Percentiles rank a stretch among this genome's conserved stretches.
phyloP scores from a whole-genome alignment of 2,113 vertebrate genomes.

The Pygoscelis antarcticus region DNA sequence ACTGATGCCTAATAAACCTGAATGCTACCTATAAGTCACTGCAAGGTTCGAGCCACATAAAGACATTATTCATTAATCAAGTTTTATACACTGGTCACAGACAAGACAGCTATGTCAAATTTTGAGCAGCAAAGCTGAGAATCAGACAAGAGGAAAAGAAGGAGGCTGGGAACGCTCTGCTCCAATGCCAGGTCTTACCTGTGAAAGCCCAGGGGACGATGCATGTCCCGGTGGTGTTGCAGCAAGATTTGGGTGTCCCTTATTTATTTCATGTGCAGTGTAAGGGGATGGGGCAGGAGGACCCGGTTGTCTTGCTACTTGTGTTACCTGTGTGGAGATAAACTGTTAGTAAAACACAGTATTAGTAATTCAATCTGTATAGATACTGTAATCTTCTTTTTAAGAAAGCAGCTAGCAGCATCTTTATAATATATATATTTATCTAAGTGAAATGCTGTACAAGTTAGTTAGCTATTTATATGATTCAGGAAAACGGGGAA shows the following conservation, averaged over 20 bases:
- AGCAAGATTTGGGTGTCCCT: conserved; percentile 92
- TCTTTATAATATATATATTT: background rate
- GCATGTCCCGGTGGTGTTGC: conserved; percentile 93
- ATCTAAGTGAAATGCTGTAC: background rate
- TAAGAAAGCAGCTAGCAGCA: background rate
- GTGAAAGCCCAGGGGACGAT: conserved; percentile 91
- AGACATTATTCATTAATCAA: background rate
- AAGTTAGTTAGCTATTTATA: background rate
- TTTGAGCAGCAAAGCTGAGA: background rate
- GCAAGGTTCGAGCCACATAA: background rate
- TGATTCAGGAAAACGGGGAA: background rate
- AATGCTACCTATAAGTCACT: fast-evolving
- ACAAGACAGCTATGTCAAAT: fast-evolving
- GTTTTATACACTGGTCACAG: background rate
- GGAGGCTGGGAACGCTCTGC: background rate
- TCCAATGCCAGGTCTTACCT: conserved; percentile 85
- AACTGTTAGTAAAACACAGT: conserved; percentile 62
- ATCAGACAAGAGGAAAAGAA: background rate
- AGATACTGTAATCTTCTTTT: background rate
- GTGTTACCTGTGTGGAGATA: conserved; percentile 79
- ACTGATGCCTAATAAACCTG: background rate
- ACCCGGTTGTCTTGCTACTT: conserved; percentile 91
- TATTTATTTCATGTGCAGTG: conserved; percentile 91
- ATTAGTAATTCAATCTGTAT: conserved; percentile 33
- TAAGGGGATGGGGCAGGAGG: conserved; percentile 85